Evolutionary conservation across 2,888 invertebrate species (phyloP), one percentile per base, ranked within the genome.

Genomic region (Lucinisca nassula): DNA sequence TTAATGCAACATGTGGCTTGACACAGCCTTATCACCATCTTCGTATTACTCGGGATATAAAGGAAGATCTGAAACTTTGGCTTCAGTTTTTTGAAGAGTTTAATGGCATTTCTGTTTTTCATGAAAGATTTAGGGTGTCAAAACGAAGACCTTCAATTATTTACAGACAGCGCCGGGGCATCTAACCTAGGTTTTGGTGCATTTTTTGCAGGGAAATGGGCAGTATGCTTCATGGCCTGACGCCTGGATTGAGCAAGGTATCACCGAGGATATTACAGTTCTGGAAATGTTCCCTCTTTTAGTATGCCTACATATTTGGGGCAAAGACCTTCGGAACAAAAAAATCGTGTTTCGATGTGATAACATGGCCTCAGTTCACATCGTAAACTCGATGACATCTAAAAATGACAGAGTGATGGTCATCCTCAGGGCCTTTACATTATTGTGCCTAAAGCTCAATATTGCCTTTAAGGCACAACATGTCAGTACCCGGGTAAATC

Each of bases 241-340:
- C 6, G 21, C 17, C 2, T 82, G 82, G 82, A 40, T 61, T 67
- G 35, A 75, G 8, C 4, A 24, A 27, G 82, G 76, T 21, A 10
- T 45, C 14, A 82, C 82, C 30, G 75, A 40, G 0, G 76, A 76
- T 35, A 82, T 82, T 8, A 82, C 82, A 27, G 37, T 82, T 17
- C 73, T 78, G 2, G 83, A 83, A 58, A 51, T 45, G 38, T 74
- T 81, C 61, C 81, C 75, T 3, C 32, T 81, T 30, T 4, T 87
- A 27, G 84, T 87, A 4, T 45, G 84, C 24, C 32, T 87, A 8
- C 38, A 79, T 49, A 55, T 87, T 27, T 87, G 81, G 87, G 84
- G 84, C n/a, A 27, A 51, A 3, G 0, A 40, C 24, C 27, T 84
- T 32, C 27, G 38, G 21, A 83, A 84, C 21, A 87, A 82, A 30